These are phyloP conservation scores for Nettapus auritus DNA, from an alignment of 2,113 vertebrate species.

Conservation along the genomic window DNA sequence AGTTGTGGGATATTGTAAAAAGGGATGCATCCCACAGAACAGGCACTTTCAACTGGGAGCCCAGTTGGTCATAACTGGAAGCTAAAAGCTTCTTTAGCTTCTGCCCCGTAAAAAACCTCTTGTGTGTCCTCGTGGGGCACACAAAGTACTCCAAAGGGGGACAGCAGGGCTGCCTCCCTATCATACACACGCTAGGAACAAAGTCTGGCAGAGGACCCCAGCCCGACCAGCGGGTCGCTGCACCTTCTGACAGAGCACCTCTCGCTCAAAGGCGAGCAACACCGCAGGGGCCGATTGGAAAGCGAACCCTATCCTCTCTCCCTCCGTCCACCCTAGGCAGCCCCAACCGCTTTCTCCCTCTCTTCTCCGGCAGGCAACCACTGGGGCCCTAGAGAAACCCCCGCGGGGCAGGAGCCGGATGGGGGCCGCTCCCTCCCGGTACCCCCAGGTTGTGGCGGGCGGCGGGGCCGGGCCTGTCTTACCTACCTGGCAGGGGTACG, in stretches of 20 bases:
- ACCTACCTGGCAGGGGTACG: not conserved
- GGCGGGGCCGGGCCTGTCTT: not conserved
- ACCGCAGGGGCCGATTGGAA: fast-evolving
- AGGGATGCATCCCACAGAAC: fast-evolving
- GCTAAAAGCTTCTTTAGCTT: not conserved
- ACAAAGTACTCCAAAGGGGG: not conserved
- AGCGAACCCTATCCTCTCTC: not conserved
- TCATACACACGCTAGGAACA: not conserved
- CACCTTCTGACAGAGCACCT: fast-evolving
- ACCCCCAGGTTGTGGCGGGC: too few species aligned
- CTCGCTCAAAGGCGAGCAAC: fast-evolving
- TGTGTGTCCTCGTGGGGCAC: not conserved
- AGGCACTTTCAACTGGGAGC: not conserved
- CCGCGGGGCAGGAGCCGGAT: too few species aligned
- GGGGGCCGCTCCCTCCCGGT: not conserved
- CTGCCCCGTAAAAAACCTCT: not conserved
- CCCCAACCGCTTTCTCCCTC: not conserved
- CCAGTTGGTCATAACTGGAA: not conserved
- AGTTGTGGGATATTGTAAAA: not conserved
- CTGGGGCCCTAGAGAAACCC: not conserved
- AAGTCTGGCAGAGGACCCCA: not conserved
- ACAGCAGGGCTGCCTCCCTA: too few species aligned
- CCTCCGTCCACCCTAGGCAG: not conserved
- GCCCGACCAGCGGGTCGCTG: fast-evolving
- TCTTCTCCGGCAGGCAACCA: not conserved